A percentile compares a stretch with the other conserved stretches of the same genome.
These are phyloP conservation scores for Notodromas monacha DNA, from an alignment of 2,888 invertebrate species.

Conservation along the genomic window DNA sequence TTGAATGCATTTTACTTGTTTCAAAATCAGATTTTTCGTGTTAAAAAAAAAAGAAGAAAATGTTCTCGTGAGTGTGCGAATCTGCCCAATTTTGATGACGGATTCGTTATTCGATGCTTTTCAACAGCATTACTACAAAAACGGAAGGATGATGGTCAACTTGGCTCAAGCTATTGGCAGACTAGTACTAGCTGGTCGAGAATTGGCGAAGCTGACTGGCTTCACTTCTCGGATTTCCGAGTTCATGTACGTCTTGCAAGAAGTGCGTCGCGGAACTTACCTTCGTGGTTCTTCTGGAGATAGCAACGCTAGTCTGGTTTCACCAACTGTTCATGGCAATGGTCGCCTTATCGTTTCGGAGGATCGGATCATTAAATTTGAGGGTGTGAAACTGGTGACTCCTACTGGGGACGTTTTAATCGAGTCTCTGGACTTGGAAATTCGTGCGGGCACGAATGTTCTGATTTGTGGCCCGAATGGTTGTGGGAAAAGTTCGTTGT, in stretches of 20 bases:
- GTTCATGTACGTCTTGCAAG: slow-evolving; percentile 45
- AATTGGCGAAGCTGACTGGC: slow-evolving; percentile 69
- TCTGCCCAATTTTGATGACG: too few species aligned
- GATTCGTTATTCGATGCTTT: too few species aligned
- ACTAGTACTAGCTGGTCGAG: slow-evolving; percentile 68
- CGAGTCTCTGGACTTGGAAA: slow-evolving; percentile 56
- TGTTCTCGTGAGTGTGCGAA: too few species aligned
- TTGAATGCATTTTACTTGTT: too few species aligned
- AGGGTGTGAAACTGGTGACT: slow-evolving; percentile 71
- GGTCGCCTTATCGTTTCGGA: slow-evolving; percentile 39
- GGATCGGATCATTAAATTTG: slow-evolving; percentile 71
- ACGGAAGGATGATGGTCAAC: slow-evolving; percentile 78
- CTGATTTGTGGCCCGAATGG: slow-evolving; percentile 96
- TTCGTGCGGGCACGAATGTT: slow-evolving; percentile 75
- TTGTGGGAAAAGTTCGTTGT: slow-evolving; percentile 86
- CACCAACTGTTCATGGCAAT: slow-evolving; percentile 29
- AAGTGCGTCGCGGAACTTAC: slow-evolving; percentile 26
- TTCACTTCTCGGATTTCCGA: slow-evolving; percentile 77
- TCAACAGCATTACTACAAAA: slow-evolving; percentile 59
- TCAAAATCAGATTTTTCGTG: too few species aligned
- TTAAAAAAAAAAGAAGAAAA: too few species aligned
- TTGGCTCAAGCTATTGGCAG: slow-evolving; percentile 89
- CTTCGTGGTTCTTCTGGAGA: slow-evolving; percentile 15
- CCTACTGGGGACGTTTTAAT: slow-evolving; percentile 88
- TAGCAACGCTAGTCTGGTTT: slow-evolving; percentile 10